A percentile compares a stretch with the other conserved stretches of the same genome.
Evolutionary conservation across 2,888 invertebrate genomes (phyloP).

Genomic region (Colostygia pectinataria): DNA sequence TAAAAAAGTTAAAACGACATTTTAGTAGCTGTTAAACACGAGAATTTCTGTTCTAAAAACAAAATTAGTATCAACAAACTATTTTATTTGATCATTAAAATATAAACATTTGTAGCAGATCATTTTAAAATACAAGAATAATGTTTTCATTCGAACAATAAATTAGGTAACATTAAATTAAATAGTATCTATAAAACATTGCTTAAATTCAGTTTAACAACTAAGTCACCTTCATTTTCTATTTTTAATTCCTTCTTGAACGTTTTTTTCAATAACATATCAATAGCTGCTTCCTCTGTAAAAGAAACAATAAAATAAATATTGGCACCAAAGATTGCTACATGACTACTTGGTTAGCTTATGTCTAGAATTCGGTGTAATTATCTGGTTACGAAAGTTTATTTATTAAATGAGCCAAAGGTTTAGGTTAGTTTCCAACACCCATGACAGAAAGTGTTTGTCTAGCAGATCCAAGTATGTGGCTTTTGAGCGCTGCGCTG

Average conservation of each 20-base stretch:
- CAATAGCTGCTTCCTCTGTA: constrained; percentile 85
- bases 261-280: constrained; percentile 81
- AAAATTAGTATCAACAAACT: too few species aligned
- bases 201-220: constrained; percentile 68
- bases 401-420: too few species aligned
- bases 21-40: too few species aligned
- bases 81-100: constrained; percentile 13
- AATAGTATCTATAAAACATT: constrained; percentile 47
- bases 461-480: too few species aligned
- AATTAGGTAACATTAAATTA: constrained; percentile 44
- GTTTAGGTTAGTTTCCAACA: too few species aligned
- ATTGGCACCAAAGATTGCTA: neutral
- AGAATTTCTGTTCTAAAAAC: too few species aligned
- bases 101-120: constrained; percentile 25
- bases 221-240: constrained; percentile 73
- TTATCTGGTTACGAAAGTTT: too few species aligned
- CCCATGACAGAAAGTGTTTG: too few species aligned
- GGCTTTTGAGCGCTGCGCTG: too few species aligned
- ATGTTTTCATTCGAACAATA: constrained; percentile 51
- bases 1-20: too few species aligned
- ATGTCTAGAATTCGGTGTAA: too few species aligned
- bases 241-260: constrained; percentile 82
- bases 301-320: constrained; percentile 26
- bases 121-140: constrained; percentile 56
- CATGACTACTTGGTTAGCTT: too few species aligned